Base-by-base conservation (phyloP, 1,140 invertebrate species). In the Caerostris extrusa region DNA sequence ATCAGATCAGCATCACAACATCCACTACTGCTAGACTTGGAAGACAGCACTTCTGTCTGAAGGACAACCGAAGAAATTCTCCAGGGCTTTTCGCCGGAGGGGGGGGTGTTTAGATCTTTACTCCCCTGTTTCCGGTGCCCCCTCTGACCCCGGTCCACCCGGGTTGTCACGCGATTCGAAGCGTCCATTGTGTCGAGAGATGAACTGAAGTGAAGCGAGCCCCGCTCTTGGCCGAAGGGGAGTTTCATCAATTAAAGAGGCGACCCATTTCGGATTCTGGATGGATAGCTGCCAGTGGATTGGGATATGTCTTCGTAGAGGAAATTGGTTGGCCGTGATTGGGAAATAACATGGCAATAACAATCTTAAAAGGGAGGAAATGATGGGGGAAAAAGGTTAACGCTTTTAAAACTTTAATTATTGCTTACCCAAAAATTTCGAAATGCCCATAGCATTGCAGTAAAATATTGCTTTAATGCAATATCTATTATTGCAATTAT, bases 81-180 rank as follows among this genome's bases (percentile, higher is more conserved):
- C 50, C 34, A 7, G 12, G 77, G 77, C 34, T 12, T 67, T 87
- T 61, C 8, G 2, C 69, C 89, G 69, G 7, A 55, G 81, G 89
- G 89, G 89, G 89, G 89, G 69, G 71, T 77, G 87, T 89, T 89
- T 50, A 87, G 50, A 56, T 50, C 88, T 90, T 85, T 60, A 56
- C 91, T 71, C 91, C 61, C 55, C 83, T 87, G 83, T 93, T 93
- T 93, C 91, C 91, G 91, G 91, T 87, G 91, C 64, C 91, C 91
- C 64, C 91, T 93, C 57, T 93, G 91, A 93, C 91, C 91, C 64
- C n/a, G 57, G 91, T 93, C 91, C 91, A 93, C 91, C 91, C 91
- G n/a, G 50, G 91, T 53, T 87, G 83, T 93, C 91, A 93, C 91
- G 91, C 91, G 77, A 87, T n/a, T 90, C 89, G 53, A 81, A 19